Evolutionary conservation across 2,113 vertebrate genomes (phyloP).

Genomic region (Cyanocitta stelleri): DNA sequence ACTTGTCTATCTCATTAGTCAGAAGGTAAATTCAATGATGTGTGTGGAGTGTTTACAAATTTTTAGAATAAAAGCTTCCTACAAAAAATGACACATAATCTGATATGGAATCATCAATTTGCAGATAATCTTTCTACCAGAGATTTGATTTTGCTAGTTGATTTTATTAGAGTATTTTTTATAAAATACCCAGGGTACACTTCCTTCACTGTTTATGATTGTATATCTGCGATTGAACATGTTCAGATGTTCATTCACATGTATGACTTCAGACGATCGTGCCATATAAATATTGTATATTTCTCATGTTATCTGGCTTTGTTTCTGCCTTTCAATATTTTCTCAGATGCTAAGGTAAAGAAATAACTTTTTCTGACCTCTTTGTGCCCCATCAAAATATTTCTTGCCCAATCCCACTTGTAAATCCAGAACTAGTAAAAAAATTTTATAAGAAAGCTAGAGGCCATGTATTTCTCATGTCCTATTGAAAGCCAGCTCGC

Average conservation of each 20-base stretch:
- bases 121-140: not conserved
- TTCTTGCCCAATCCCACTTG: not conserved
- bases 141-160: not conserved
- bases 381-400: not conserved
- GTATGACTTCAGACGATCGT: not conserved
- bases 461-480: not conserved
- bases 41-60: not conserved
- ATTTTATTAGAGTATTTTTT: not conserved
- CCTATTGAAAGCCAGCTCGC: not conserved
- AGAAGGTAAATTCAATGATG: not conserved
- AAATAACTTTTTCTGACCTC: not conserved
- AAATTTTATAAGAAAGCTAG: not conserved
- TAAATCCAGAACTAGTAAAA: not conserved
- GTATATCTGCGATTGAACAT: not conserved
- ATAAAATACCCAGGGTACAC: not conserved
- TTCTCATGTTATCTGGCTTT: not conserved
- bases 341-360: not conserved
- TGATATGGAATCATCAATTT: not conserved
- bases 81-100: not conserved
- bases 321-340: not conserved
- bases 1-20: not conserved
- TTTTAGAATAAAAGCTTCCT: not conserved
- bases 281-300: not conserved
- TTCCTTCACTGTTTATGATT: not conserved
- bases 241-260: not conserved